Evolutionary conservation across 2,113 vertebrate species (phyloP), one percentile per base, ranked within the genome.

Genomic region (Sceloporus undulatus): DNA sequence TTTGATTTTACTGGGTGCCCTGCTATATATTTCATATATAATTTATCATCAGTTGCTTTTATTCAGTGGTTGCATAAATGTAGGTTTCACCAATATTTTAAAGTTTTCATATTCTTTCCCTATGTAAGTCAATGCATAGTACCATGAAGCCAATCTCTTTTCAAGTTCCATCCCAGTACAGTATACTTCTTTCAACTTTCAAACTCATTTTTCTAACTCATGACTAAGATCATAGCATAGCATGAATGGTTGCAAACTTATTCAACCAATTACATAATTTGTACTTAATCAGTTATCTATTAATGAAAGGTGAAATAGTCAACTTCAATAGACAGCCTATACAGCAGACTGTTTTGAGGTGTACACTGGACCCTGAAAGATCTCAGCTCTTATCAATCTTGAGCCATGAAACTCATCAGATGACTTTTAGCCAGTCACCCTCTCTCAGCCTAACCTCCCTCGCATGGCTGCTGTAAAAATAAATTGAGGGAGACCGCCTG

Each of bases 41-140:
- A 86, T 86, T 86, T 59, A 85, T 78, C 16, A n/a, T 79, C 77
- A 79, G 42, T 79, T 86, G 62, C n/a, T 79, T 86, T 86, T 79
- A 71, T 78, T 42, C 21, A 79, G 4, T 79, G 85, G 40, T 34
- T n/a, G n/a, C 42, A 54, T 86, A 79, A 52, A 79, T 79, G 13
- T 52, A 38, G 29, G 48, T 86, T 79, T 27, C 9, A 52, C 76
- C n/a, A 52, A 70, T 54, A 73, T 84, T 74, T 84, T 84, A 74
- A 25, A 2, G 19, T 38, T 84, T 74, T 79, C 9, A 40, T 16
- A 18, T 23, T 71, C 23, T 10, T 10, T 56, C 23, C 52, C 25
- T 59, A 56, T 38, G 40, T 38, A 59, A 79, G n/a, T 70, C 59
- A 86, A 79, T n/a, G 27, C 4, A 56, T 70, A n/a, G 68, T n/a